phyloP scores from a whole-genome alignment of 2,888 invertebrate genomes.

The Drosophila setosimentum region DNA sequence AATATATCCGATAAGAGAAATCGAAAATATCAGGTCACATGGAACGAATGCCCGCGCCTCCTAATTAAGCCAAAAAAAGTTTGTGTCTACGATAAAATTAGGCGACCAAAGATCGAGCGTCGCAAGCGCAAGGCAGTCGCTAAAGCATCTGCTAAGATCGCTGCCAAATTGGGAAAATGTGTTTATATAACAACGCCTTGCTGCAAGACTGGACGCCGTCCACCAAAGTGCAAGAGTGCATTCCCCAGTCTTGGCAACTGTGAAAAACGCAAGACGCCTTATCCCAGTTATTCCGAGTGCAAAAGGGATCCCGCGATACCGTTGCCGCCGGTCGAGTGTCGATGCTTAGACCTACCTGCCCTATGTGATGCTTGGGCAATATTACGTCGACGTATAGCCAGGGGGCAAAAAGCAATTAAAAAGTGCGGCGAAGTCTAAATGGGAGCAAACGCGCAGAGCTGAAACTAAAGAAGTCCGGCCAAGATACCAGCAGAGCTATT shows the following conservation, averaged over 20 bases:
- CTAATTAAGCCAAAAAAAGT: slow-evolving; percentile 51
- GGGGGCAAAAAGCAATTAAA: slow-evolving; percentile 11
- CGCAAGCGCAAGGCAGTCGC: slow-evolving; percentile 12
- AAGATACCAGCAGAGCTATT: background rate
- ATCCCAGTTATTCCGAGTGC: slow-evolving; percentile 71
- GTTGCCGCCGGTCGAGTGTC: slow-evolving; percentile 44
- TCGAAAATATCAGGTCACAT: slow-evolving; percentile 69
- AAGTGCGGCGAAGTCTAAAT: slow-evolving; percentile 49
- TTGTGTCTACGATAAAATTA: slow-evolving; percentile 38
- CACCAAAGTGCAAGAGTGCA: slow-evolving; percentile 47
- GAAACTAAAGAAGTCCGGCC: background rate
- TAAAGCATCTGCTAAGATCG: background rate
- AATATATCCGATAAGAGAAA: slow-evolving; percentile 53
- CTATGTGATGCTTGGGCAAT: slow-evolving; percentile 65
- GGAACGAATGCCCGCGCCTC: slow-evolving; percentile 65
- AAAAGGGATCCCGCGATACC: slow-evolving; percentile 18
- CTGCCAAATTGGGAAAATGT: slow-evolving; percentile 10
- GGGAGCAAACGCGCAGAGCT: background rate
- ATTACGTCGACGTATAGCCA: slow-evolving; percentile 46
- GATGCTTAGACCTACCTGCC: slow-evolving; percentile 24
- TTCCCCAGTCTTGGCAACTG: slow-evolving; percentile 30
- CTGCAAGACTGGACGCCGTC: slow-evolving; percentile 48
- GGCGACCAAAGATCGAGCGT: slow-evolving; percentile 31
- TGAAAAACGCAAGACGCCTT: slow-evolving; percentile 50
- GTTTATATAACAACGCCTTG: slow-evolving; percentile 44